These are phyloP conservation scores for Rana temporaria DNA, from an alignment of 2,113 vertebrate species.

Conservation along the genomic window DNA sequence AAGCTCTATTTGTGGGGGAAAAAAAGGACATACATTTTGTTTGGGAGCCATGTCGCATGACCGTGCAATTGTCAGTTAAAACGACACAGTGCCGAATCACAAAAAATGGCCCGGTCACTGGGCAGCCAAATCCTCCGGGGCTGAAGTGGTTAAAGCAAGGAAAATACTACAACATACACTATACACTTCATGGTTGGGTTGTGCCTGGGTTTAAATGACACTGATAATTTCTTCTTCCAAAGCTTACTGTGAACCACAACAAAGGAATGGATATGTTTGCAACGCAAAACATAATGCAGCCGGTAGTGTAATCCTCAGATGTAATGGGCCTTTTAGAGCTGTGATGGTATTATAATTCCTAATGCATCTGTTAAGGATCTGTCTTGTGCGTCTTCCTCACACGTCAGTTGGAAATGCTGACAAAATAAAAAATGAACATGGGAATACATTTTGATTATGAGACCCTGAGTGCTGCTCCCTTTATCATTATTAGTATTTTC, in stretches of 20 bases:
- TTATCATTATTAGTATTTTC: constrained; percentile 53
- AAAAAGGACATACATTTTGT: too few species aligned
- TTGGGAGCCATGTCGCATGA: too few species aligned
- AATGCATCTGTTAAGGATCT: constrained; percentile 57
- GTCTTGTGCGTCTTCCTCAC: constrained; percentile 48
- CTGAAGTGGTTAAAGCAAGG: too few species aligned
- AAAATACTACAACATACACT: not conserved
- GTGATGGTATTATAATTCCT: constrained; percentile 57
- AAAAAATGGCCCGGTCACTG: too few species aligned
- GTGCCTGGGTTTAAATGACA: constrained; percentile 28
- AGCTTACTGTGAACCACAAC: constrained; percentile 36
- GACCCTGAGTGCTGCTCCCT: constrained; percentile 46
- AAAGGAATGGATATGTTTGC: constrained; percentile 40
- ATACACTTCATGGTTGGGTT: not conserved
- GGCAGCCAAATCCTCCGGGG: too few species aligned
- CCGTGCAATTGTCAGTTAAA: too few species aligned
- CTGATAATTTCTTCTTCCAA: not conserved
- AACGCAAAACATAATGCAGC: constrained; percentile 45
- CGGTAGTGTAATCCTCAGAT: constrained; percentile 51
- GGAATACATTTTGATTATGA: constrained; percentile 56
- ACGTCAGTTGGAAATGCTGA: constrained; percentile 42
- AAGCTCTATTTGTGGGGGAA: too few species aligned
- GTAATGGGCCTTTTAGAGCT: constrained; percentile 55
- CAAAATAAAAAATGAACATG: constrained; percentile 54
- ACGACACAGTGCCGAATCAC: too few species aligned